Conservation (phyloP, 2,888 invertebrate species). For the Phlogophora meticulosa region DNA sequence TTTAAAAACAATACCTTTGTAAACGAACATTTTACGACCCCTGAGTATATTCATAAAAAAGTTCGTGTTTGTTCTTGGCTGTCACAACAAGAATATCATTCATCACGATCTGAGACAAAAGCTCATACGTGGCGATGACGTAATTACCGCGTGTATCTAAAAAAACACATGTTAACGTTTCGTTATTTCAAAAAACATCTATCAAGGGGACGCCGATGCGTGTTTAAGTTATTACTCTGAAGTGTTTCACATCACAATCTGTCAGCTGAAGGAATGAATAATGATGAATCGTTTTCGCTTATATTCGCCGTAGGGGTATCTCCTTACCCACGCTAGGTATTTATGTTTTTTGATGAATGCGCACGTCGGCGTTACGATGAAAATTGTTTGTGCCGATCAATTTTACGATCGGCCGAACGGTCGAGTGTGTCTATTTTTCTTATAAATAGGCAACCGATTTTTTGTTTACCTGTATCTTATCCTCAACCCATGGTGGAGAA, state of each 20-base stretch:
- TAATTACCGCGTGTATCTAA: slow-evolving; percentile 71
- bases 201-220: slow-evolving; percentile 76
- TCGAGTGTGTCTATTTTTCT: slow-evolving; percentile 60
- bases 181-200: slow-evolving; percentile 80
- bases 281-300: slow-evolving; percentile 84
- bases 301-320: slow-evolving; percentile 79
- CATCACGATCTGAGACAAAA: slow-evolving; percentile 63
- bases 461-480: slow-evolving; percentile 58
- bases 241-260: slow-evolving; percentile 86
- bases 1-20: slow-evolving; percentile 51
- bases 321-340: slow-evolving; percentile 75
- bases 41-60: slow-evolving; percentile 50
- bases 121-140: slow-evolving; percentile 71
- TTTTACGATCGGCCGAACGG: slow-evolving; percentile 62
- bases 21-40: slow-evolving; percentile 48
- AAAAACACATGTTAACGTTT: slow-evolving; percentile 78
- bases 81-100: slow-evolving; percentile 63
- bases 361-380: slow-evolving; percentile 60
- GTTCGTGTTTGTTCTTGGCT: slow-evolving; percentile 40
- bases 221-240: slow-evolving; percentile 84
- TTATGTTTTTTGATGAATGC: slow-evolving; percentile 71
- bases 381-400: slow-evolving; percentile 67
- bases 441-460: slow-evolving; percentile 56
- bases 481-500: slow-evolving; percentile 19
- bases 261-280: slow-evolving; percentile 85